Conservation (phyloP, 2,888 invertebrate species). For the Enoplolaimus lenunculus region DNA sequence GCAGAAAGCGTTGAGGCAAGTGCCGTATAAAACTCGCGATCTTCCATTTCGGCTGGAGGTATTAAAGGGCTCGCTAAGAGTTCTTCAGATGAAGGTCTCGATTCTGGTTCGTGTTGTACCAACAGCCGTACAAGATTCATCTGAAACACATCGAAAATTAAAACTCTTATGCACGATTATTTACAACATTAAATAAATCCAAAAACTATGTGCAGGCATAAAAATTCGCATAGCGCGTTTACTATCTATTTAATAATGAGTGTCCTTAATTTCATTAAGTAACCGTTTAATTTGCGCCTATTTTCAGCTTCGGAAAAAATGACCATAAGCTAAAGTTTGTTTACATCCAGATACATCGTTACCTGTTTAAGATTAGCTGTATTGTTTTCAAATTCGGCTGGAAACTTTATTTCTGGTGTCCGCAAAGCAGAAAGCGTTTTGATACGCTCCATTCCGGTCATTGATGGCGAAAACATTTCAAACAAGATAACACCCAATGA, state of each 20-base stretch:
- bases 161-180: background rate
- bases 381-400: constrained; percentile 48
- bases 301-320: too few species aligned
- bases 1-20: constrained; percentile 65
- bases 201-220: background rate
- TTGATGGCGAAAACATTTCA: constrained; percentile 72
- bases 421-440: constrained; percentile 60
- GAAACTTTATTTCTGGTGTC: constrained; percentile 55
- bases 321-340: too few species aligned
- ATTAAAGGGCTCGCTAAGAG: constrained; percentile 64
- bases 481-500: constrained; percentile 52
- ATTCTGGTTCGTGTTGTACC: constrained; percentile 64
- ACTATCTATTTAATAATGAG: background rate
- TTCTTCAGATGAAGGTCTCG: constrained; percentile 70
- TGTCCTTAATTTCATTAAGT: too few species aligned
- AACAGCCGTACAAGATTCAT: constrained; percentile 52
- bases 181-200: background rate
- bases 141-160: too few species aligned
- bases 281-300: too few species aligned
- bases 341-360: too few species aligned
- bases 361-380: background rate
- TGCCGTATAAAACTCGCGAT: constrained; percentile 65
- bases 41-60: constrained; percentile 71
- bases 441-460: constrained; percentile 76
- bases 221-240: background rate